Percentiles rank a stretch among this genome's conserved stretches.
Evolutionary conservation across 2,797 vertebrate genomes (phyloP).

Genomic region (Molossus alvarezi): DNA sequence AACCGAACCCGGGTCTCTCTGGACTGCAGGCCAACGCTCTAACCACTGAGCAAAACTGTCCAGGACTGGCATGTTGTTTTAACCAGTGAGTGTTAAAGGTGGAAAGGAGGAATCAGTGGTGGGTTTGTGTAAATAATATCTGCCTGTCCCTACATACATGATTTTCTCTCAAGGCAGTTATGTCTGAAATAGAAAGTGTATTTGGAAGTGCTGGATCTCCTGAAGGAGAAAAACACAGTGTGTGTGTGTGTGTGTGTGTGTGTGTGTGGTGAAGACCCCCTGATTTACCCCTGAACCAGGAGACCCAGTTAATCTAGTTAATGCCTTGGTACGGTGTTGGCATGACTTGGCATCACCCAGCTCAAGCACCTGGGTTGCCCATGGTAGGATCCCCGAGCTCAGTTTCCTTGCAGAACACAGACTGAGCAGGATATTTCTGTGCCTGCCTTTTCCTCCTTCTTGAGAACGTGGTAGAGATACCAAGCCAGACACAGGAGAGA

Average conservation of each 20-base stretch:
- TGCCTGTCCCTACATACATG: not conserved
- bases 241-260: not conserved
- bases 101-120: not conserved
- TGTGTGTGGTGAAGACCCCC: not conserved
- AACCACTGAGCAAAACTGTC: no score
- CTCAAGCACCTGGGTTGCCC: rapidly evolving
- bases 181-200: not conserved
- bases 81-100: not conserved
- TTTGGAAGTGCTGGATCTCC: not conserved
- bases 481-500: not conserved
- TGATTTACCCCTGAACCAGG: not conserved
- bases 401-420: not conserved
- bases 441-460: not conserved
- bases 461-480: not conserved
- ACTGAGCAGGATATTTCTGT: not conserved
- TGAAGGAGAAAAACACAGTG: not conserved
- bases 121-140: not conserved
- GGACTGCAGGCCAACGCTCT: no score
- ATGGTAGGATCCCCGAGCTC: rapidly evolving
- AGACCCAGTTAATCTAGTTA: not conserved
- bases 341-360: not conserved
- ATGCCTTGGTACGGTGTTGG: not conserved
- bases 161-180: not conserved
- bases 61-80: not conserved
- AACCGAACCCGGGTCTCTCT: no score